Evolutionary conservation across 2,888 invertebrate genomes (phyloP).

Genomic region (Carterocephalus palaemon): DNA sequence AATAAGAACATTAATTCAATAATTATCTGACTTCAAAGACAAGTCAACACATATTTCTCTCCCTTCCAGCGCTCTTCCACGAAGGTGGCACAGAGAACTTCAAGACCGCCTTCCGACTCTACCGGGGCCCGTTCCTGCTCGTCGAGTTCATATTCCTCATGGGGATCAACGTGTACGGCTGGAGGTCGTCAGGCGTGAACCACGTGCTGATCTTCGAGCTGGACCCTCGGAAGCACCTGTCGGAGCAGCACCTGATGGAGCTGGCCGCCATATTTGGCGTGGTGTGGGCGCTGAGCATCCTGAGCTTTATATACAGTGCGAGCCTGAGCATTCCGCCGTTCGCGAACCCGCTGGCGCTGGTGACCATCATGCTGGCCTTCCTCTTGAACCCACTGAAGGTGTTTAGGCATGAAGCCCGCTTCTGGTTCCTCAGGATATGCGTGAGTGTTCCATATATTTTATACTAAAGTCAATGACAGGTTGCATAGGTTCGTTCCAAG

Average conservation of each 20-base stretch:
- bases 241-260: slow-evolving; percentile 97
- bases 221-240: slow-evolving; percentile 95
- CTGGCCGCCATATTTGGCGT: slow-evolving; percentile 95
- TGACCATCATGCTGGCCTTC: slow-evolving; percentile 89
- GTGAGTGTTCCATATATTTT: slow-evolving; percentile 80
- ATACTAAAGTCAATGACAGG: too few relatives aligned
- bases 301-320: slow-evolving; percentile 88
- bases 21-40: too few relatives aligned
- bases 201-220: slow-evolving; percentile 98
- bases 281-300: slow-evolving; percentile 94
- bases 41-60: slow-evolving; percentile 28
- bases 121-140: slow-evolving; percentile 94
- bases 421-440: slow-evolving; percentile 94
- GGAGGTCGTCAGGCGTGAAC: slow-evolving; percentile 98
- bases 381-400: slow-evolving; percentile 95
- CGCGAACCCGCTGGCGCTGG: slow-evolving; percentile 92
- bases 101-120: slow-evolving; percentile 93
- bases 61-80: slow-evolving; percentile 85
- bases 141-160: slow-evolving; percentile 96
- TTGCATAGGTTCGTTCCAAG: too few relatives aligned
- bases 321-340: slow-evolving; percentile 94
- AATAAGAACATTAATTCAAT: too few relatives aligned
- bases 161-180: slow-evolving; percentile 97
- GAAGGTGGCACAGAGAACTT: slow-evolving; percentile 85
- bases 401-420: slow-evolving; percentile 94